A percentile compares a stretch with the other conserved stretches of the same genome.
Evolutionary conservation across 2,113 vertebrate genomes (phyloP).

Genomic region (Oceanites oceanicus): DNA sequence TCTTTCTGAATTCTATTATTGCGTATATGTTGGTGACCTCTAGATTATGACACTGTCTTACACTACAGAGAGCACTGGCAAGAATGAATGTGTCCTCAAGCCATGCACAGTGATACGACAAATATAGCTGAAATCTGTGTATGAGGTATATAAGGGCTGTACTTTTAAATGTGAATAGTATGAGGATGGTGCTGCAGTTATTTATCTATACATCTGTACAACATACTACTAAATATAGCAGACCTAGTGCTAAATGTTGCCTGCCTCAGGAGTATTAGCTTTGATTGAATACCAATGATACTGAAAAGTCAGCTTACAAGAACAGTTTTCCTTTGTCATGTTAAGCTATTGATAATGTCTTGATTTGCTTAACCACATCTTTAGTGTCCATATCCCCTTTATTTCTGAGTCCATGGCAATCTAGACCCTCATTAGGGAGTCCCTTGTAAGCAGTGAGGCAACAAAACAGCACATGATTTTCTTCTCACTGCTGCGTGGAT

Average conservation of each 20-base stretch:
- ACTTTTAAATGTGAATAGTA: not conserved
- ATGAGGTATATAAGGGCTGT: not conserved
- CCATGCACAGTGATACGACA: not conserved
- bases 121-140: not conserved
- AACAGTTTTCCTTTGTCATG: not conserved
- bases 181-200: not conserved
- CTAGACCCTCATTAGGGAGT: not conserved
- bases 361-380: not conserved
- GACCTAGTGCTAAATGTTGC: not conserved
- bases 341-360: not conserved
- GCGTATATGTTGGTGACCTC: not conserved
- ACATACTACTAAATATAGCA: not conserved
- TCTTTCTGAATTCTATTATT: not conserved
- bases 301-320: not conserved
- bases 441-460: not conserved
- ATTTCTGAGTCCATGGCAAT: not conserved
- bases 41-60: not conserved
- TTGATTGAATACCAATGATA: not conserved
- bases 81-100: rapidly evolving
- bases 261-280: not conserved
- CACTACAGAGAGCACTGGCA: not conserved
- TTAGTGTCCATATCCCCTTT: not conserved
- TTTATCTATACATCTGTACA: not conserved
- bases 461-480: not conserved
- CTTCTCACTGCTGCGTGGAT: not conserved